Evolutionary conservation across 2,113 vertebrate species (phyloP), one percentile per base, ranked within the genome.

Genomic region (Apodemus speciosus): DNA sequence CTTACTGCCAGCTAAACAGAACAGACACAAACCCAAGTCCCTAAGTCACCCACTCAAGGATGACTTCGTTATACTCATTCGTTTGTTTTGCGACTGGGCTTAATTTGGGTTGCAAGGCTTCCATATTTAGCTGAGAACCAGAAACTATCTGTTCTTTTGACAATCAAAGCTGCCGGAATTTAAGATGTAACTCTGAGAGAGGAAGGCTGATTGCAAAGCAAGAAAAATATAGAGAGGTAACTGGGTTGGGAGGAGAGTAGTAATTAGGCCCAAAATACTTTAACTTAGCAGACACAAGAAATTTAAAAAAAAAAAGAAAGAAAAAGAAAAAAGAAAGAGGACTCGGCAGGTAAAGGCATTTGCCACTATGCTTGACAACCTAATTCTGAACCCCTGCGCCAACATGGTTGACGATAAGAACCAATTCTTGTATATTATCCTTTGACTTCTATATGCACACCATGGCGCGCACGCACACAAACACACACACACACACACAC

Each of bases 81-180:
- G 38, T 53, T 69, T n/a, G 66, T 71, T 72, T 89, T 86, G 30
- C 90, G 79, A 90, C 43, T 87, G 92, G 88, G 64, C 16, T 79
- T 91, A 90, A 87, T 58, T 87, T 91, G 18, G 15, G 49, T n/a
- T 90, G 35, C 75, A 20, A 85, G 80, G 46, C 3, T 27, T n/a
- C 20, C 51, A 84, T 40, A 62, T 75, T 72, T 89, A 87, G 38
- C 27, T 27, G 1, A 64, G 69, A 86, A 23, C 20, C 62, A 91
- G 38, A 95, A 86, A 94, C 18, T 46, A 58, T 43, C 68, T 43
- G 85, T 56, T 32, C 25, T 60, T 73, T 69, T 79, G 64, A 91
- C n/a, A 85, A 72, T 56, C 53, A 72, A 91, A 68, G 32, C 43
- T 73, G 40, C 73, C 68, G 51, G 91, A 91, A 94, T 87, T 75